Conservation (phyloP, 1,140 invertebrate genomes). For the Pseudoatta argentina region DNA sequence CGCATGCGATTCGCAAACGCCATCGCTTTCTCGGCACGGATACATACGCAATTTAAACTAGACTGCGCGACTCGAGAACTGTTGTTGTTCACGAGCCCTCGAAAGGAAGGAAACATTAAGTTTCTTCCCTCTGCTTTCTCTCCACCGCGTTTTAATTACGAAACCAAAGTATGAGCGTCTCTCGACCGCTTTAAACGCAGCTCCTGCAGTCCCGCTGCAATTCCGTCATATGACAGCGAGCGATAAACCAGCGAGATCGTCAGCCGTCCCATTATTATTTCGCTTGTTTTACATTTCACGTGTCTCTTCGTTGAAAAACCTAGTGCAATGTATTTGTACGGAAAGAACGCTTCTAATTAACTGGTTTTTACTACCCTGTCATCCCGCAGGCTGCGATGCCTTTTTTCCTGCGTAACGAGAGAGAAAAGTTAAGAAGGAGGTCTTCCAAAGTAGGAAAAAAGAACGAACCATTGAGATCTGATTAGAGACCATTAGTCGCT, state of each 20-base stretch:
- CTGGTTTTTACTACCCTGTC: background rate
- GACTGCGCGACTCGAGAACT: background rate
- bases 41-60: constrained; percentile 37
- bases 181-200: constrained; percentile 68
- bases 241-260: constrained; percentile 70
- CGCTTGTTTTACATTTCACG: constrained; percentile 60
- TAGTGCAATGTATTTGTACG: background rate
- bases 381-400: background rate
- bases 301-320: constrained; percentile 19
- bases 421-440: constrained; percentile 10
- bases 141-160: constrained; percentile 76
- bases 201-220: constrained; percentile 59
- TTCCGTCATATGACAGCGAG: constrained; percentile 72
- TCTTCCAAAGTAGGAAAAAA: constrained; percentile 16
- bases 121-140: constrained; percentile 25
- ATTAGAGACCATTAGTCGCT: constrained; percentile 66
- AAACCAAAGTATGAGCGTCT: constrained; percentile 67
- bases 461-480: constrained; percentile 57
- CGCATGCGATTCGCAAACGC: constrained; percentile 21
- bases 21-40: constrained; percentile 11
- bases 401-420: background rate
- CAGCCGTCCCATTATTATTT: constrained; percentile 69
- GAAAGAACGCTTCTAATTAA: constrained; percentile 36
- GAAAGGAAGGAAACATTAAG: constrained; percentile 75
- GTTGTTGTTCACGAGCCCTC: constrained; percentile 50